phyloP scores from a whole-genome alignment of 2,888 invertebrate genomes.

The Glyphotaelius pellucidus region DNA sequence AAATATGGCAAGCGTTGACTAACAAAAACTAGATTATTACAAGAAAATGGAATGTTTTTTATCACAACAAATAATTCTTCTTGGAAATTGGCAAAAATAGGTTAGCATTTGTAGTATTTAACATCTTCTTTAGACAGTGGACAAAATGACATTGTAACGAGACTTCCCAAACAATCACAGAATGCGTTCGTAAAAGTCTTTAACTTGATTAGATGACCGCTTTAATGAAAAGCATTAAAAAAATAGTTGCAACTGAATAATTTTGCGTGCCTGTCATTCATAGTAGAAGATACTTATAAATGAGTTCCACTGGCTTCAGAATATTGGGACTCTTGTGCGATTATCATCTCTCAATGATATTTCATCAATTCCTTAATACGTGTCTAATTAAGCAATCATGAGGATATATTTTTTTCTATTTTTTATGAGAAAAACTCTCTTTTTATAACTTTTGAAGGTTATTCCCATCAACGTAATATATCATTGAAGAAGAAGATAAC shows the following conservation, averaged over 20 bases:
- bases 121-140: not conserved
- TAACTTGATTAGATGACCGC: not conserved
- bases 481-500: too few species aligned
- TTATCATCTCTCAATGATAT: not conserved
- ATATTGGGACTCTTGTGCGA: not conserved
- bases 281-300: not conserved
- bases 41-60: slow-evolving; percentile 14
- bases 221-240: not conserved
- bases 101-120: not conserved
- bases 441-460: too few species aligned
- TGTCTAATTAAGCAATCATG: not conserved
- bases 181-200: not conserved
- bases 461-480: too few species aligned
- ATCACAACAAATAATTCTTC: not conserved
- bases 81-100: not conserved
- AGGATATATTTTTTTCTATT: too few species aligned
- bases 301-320: not conserved
- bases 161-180: not conserved
- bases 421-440: too few species aligned
- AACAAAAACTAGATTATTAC: not conserved
- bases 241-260: not conserved
- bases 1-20: not conserved
- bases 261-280: not conserved
- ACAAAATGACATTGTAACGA: not conserved
- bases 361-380: not conserved